Conservation (phyloP, 2,797 vertebrate genomes). For the Aplochiton taeniatus region DNA sequence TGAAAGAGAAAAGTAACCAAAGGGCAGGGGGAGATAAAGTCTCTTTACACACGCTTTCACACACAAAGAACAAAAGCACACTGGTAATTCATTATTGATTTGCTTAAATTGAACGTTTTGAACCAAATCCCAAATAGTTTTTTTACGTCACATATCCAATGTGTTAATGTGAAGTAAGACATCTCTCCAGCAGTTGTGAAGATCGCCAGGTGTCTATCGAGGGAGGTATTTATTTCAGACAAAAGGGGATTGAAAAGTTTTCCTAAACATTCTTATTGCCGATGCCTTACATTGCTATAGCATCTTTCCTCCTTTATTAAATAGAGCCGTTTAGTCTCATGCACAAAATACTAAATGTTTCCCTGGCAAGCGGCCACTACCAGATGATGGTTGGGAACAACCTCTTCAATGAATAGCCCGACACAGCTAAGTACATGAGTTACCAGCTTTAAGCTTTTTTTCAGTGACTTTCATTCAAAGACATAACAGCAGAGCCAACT, state of each 20-base stretch:
- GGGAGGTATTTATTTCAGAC: too few species aligned
- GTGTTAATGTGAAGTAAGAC: too few species aligned
- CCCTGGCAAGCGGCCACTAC: slow-evolving; percentile 8
- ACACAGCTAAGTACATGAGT: slow-evolving; percentile 7
- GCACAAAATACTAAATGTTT: slow-evolving; percentile 30
- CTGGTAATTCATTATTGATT: too few species aligned
- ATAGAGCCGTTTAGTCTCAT: slow-evolving; percentile 15
- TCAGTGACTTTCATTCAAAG: slow-evolving; percentile 17
- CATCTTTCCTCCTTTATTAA: slow-evolving; percentile 7
- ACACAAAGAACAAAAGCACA: not conserved
- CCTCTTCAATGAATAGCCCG: slow-evolving; percentile 6
- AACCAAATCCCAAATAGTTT: too few species aligned
- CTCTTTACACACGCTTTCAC: slow-evolving; percentile 26
- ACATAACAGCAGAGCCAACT: not conserved
- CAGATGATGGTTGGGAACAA: slow-evolving; percentile 4
- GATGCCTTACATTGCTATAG: not conserved
- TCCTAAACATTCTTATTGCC: not conserved
- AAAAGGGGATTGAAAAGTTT: too few species aligned
- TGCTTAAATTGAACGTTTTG: too few species aligned
- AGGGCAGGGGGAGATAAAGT: slow-evolving; percentile 16
- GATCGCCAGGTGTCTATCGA: too few species aligned
- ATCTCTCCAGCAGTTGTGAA: too few species aligned
- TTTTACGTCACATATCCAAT: too few species aligned
- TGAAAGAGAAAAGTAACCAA: slow-evolving; percentile 22
- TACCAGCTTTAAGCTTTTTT: slow-evolving; percentile 6